Evolutionary conservation across 2,797 vertebrate genomes (phyloP), one percentile per base, ranked within the genome.

Genomic region (Cheirogaleus major): DNA sequence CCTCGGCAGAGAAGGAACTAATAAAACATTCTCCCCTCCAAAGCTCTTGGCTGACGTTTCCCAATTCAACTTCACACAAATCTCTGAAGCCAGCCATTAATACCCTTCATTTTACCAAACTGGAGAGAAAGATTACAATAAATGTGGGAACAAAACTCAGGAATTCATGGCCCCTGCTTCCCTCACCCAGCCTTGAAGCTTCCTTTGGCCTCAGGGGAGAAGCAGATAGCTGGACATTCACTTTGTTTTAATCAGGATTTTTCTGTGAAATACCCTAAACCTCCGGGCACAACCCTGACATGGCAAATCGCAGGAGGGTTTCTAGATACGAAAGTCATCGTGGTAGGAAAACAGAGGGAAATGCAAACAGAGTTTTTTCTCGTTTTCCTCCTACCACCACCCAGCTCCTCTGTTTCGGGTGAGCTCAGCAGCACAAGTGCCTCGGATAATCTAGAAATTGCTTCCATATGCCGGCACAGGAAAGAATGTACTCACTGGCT

Each of bases 391-490:
- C 95, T 41, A 57, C 87, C 91, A 92, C 78, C 45, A 48, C 95
- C 7, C 1, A 92, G 84, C 81, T 91, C 73, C 57, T 96, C 94
- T 61, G 70, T 90, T 93, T 86, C 1, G 52, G 94, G 92, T 92
- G 95, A 96, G 95, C 93, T 96, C 89, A 82, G 97, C 97, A 84
- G 84, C 92, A 69, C 93, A 93, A 95, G 92, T 82, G 96, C 75
- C 91, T 95, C 76, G 93, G 95, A 93, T 90, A 83, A 96, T 97
- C 94, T 92, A 95, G 96, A 97, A 98, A 98, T 97, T 97, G 96
- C 95, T 97, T 97, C 98, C 96, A 97, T 96, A 96, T 98, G 97
- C 52, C 59, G 96, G 93, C 95, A 96, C 96, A 91, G 98, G 95
- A 97, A 97, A 97, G 94, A 78, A 95, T 92, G 95, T 92, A 91